Evolutionary conservation across 2,797 vertebrate species (phyloP).

Genomic region (Hafferia zeledoni): DNA sequence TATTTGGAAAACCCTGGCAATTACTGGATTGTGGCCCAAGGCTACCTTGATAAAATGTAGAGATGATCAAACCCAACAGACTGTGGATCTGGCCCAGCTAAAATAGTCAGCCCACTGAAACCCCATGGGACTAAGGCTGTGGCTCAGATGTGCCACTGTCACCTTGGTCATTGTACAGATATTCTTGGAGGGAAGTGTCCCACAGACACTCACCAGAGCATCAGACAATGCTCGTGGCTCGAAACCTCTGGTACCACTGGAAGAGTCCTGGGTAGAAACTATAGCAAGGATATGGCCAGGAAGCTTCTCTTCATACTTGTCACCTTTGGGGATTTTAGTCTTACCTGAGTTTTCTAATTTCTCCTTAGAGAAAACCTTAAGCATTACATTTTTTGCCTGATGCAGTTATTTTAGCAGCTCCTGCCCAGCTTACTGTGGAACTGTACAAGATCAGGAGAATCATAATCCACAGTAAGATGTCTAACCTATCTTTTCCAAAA

Average conservation of each 20-base stretch:
- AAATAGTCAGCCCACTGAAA: neutral
- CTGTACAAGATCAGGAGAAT: neutral
- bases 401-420: neutral
- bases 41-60: constrained; percentile 48
- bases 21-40: constrained; percentile 71
- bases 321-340: neutral
- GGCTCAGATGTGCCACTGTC: neutral
- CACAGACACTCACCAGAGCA: fast-evolving
- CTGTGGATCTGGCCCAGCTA: neutral
- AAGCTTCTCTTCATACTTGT: neutral
- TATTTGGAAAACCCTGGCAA: constrained; percentile 72
- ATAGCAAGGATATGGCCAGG: neutral
- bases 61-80: constrained; percentile 29
- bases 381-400: neutral
- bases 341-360: neutral
- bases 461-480: neutral
- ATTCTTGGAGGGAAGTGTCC: neutral
- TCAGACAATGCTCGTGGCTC: fast-evolving
- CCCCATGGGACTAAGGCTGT: neutral
- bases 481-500: constrained; percentile 4
- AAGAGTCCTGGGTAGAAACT: neutral
- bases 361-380: neutral
- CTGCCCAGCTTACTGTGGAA: neutral
- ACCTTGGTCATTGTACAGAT: neutral
- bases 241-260: neutral